These are phyloP conservation scores for Phodopus roborovskii DNA, from an alignment of 2,113 vertebrate species.

Conservation along the genomic window DNA sequence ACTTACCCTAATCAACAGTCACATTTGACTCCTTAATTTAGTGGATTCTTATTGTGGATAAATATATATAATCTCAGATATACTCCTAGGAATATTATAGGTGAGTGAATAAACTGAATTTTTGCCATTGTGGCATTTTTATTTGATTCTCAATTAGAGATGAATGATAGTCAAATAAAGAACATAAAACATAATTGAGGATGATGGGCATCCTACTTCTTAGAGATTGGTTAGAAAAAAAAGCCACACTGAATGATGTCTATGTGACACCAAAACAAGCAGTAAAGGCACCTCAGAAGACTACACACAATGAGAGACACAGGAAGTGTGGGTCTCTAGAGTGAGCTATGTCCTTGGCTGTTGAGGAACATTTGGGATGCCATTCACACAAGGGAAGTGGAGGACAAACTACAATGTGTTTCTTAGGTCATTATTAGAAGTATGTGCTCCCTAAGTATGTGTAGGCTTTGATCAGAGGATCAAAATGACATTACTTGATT, in stretches of 20 bases:
- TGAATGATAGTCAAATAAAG: not conserved
- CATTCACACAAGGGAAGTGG: not conserved
- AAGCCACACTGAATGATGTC: not conserved
- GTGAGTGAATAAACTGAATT: not conserved
- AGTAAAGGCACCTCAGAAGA: not conserved
- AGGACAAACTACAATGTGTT: not conserved
- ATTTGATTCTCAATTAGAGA: not conserved
- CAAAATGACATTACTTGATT: not conserved
- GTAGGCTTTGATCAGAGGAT: not conserved
- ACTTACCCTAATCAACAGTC: not conserved
- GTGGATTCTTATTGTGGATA: not conserved
- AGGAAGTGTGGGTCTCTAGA: not conserved
- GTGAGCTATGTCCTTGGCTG: not conserved
- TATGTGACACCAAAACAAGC: not conserved
- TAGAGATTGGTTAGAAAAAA: not conserved
- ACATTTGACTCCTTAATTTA: not conserved
- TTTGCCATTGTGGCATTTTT: slow-evolving; percentile 2
- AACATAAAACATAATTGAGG: not conserved
- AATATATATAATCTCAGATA: not conserved
- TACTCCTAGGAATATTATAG: not conserved
- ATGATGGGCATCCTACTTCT: not conserved
- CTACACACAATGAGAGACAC: not conserved
- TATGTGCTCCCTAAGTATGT: not conserved
- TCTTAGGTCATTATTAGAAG: not conserved
- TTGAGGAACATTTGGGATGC: not conserved